Evolutionary conservation across 2,797 vertebrate genomes (phyloP), one percentile per base, ranked within the genome.

Genomic region (Macroramphosus scolopax): DNA sequence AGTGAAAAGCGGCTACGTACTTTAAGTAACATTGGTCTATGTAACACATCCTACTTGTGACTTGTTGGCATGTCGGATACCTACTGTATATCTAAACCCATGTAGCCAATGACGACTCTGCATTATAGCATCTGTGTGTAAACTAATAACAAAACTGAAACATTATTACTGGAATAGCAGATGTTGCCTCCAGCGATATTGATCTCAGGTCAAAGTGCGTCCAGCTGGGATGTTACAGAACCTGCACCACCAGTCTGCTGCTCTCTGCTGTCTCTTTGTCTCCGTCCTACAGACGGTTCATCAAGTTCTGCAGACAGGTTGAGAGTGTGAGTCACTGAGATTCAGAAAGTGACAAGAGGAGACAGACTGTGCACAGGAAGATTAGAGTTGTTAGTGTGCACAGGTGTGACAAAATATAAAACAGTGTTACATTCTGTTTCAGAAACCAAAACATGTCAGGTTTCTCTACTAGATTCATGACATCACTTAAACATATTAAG

Each of bases 191-290:
- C 10, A 18, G 44, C 8, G 9, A 25, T 15, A 12, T 22, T 18
- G 18, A 2, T 49, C 34, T 54, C 20, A 41, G 11, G 30, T 48
- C 40, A 29, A 2, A 24, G 26, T 49, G 28, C 53, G 22, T 20
- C 9, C 46, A 46, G 31, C 14, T 5, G 11, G 11, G 11, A 20
- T 14, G 9, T 57, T 59, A 22, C 25, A 48, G 30, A 45, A 45
- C 22, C 33, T 25, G 25, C 54, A 10, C 22, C 56, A 66, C 68
- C 68, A 52, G 60, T 62, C 46, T 28, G 35, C 18, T n/a, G n/a
- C 33, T 50, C 8, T 26, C 29, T 8, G 20, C 22, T 40, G 17
- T 43, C 37, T 48, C 1, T 7, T 8, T 45, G 7, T 48, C 14
- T 46, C 17, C 8, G n/a, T n/a, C n/a, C n/a, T n/a, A n/a, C n/a